Conservation (phyloP, 2,113 vertebrate genomes). For the Nibea coibor region DNA sequence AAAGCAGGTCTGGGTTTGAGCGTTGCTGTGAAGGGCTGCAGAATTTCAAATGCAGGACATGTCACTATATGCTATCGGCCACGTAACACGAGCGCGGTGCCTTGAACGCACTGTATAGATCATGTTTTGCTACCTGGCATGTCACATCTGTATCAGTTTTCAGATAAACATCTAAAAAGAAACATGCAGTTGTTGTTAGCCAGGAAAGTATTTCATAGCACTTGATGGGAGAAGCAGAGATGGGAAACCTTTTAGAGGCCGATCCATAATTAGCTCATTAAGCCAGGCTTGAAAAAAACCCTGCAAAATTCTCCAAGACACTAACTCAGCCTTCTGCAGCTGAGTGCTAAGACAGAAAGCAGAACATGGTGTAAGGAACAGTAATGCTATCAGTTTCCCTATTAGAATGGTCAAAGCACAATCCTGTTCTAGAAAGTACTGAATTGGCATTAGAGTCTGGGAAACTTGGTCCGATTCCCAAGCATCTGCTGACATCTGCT, state of each 20-base stretch:
- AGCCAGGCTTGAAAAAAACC: constrained; percentile 18
- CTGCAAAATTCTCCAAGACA: background rate
- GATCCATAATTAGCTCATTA: constrained; percentile 37
- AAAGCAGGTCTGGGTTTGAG: background rate
- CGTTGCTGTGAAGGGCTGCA: constrained; percentile 20
- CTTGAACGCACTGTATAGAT: constrained; percentile 7
- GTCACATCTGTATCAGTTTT: constrained; percentile 17
- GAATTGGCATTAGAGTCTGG: background rate
- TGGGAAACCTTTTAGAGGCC: constrained; percentile 22
- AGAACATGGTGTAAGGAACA: background rate
- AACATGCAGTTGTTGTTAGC: background rate
- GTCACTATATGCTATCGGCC: constrained; percentile 32
- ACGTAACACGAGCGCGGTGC: constrained; percentile 20
- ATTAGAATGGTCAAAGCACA: background rate
- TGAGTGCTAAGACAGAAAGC: background rate
- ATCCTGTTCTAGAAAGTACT: background rate
- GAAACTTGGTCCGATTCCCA: background rate
- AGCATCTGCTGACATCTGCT: constrained; percentile 75
- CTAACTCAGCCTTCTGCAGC: background rate
- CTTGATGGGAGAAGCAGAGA: constrained; percentile 31
- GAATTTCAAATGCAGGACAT: constrained; percentile 12
- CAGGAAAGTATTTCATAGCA: constrained; percentile 24
- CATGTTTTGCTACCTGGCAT: constrained; percentile 9
- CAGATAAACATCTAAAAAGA: constrained; percentile 23
- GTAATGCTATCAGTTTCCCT: background rate